phyloP scores from a whole-genome alignment of 53 echinoderm and acorn worm genomes.

The Echinarachnius parma region DNA sequence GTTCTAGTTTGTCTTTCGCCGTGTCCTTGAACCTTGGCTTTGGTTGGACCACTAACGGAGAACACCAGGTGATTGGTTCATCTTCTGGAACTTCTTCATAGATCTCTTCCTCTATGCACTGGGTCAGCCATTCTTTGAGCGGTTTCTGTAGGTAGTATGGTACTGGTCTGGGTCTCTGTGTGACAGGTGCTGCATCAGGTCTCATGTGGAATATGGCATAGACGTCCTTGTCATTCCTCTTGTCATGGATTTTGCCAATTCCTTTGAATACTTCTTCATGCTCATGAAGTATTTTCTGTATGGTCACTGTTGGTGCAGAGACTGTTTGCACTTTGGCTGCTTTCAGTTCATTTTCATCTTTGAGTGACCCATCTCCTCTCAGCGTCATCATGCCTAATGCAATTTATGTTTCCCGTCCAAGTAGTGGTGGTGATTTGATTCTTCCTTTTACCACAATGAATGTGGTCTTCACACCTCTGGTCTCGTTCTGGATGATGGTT shows the following conservation, averaged over 20 bases:
- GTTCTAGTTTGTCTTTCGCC: constrained; percentile 8
- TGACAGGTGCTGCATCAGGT: constrained; percentile 38
- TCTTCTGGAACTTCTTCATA: constrained; percentile 39
- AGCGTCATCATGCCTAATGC: constrained; percentile 37
- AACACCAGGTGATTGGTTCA: constrained; percentile 17
- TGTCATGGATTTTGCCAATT: constrained; percentile 36
- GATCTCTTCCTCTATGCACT: constrained; percentile 6
- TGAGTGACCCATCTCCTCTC: constrained; percentile 29
- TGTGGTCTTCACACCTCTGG: constrained; percentile 40
- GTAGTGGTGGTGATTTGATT: constrained; percentile 52
- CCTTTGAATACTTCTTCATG: constrained; percentile 48
- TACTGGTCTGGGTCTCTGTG: constrained; percentile 47
- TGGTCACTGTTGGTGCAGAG: neutral
- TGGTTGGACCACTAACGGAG: constrained; percentile 20
- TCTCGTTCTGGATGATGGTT: constrained; percentile 34
- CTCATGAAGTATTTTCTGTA: constrained; percentile 7
- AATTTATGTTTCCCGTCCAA: constrained; percentile 18
- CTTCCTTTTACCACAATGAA: constrained; percentile 49
- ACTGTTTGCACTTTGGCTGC: neutral
- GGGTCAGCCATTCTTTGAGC: constrained; percentile 3
- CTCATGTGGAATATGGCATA: constrained; percentile 47
- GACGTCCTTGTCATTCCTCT: constrained; percentile 39
- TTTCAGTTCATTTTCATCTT: constrained; percentile 14
- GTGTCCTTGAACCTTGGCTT: constrained; percentile 10
- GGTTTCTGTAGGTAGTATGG: constrained; percentile 53